Percentiles rank a stretch among this genome's conserved stretches.
Evolutionary conservation across 2,888 invertebrate genomes (phyloP).

Genomic region (Morinoia aosen): DNA sequence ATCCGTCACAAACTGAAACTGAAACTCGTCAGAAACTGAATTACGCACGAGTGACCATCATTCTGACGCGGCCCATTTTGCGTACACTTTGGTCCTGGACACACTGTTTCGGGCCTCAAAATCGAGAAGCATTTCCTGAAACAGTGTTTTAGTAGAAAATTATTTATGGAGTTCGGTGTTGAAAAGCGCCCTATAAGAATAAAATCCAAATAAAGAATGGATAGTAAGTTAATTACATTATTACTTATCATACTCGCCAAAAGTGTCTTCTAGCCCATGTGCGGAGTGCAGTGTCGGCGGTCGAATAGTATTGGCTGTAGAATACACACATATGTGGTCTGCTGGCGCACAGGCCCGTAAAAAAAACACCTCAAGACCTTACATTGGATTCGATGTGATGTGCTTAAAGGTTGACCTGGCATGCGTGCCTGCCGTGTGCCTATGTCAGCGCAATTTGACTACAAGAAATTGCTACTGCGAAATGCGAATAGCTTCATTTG

Average conservation of each 20-base stretch:
- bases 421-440: no score
- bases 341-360: no score
- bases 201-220: not conserved
- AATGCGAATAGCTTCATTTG: no score
- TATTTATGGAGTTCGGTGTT: not conserved
- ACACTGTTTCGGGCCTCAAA: not conserved
- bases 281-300: not conserved
- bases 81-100: not conserved
- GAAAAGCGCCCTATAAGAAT: not conserved
- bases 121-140: not conserved
- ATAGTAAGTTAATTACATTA: not conserved
- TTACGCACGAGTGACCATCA: not conserved
- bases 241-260: not conserved
- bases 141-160: not conserved
- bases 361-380: no score
- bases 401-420: no score
- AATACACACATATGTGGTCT: not conserved
- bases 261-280: not conserved
- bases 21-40: not conserved
- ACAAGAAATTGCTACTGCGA: no score
- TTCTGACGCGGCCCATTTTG: not conserved
- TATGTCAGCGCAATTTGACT: no score
- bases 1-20: not conserved
- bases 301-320: not conserved
- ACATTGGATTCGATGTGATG: no score